Evolutionary conservation across 2,113 vertebrate species (phyloP).

Genomic region (Eudyptes chrysolophus): DNA sequence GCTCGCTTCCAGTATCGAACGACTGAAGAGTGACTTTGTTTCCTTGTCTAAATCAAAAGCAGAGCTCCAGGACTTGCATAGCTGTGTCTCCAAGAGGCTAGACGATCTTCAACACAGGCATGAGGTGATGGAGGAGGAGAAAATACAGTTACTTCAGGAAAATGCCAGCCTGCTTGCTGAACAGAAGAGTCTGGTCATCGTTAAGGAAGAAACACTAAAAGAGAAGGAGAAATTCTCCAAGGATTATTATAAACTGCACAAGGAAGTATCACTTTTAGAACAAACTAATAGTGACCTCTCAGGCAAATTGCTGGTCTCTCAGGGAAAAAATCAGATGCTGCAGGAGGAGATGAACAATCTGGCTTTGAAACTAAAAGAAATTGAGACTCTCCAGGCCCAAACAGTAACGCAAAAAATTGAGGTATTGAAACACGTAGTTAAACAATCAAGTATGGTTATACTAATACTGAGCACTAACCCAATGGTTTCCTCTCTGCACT

Average conservation of each 20-base stretch:
- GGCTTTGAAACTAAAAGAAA: slow-evolving; percentile 79
- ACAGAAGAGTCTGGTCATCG: slow-evolving; percentile 48
- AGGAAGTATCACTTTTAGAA: slow-evolving; percentile 64
- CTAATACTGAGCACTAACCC: slow-evolving; percentile 75
- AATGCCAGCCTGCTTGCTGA: slow-evolving; percentile 57
- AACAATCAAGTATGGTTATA: neutral
- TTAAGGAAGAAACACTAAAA: slow-evolving; percentile 48
- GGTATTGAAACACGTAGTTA: slow-evolving; percentile 69
- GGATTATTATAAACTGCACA: slow-evolving; percentile 50
- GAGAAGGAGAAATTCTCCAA: slow-evolving; percentile 67
- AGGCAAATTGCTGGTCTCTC: slow-evolving; percentile 69
- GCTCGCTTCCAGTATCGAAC: slow-evolving; percentile 70
- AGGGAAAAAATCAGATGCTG: slow-evolving; percentile 76
- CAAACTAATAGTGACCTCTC: slow-evolving; percentile 72
- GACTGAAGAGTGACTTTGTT: slow-evolving; percentile 67
- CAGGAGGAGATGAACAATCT: slow-evolving; percentile 81
- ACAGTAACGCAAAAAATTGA: slow-evolving; percentile 85
- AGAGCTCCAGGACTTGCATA: slow-evolving; percentile 66
- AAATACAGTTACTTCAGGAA: slow-evolving; percentile 53
- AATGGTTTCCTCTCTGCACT: slow-evolving; percentile 56
- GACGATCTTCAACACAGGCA: slow-evolving; percentile 65
- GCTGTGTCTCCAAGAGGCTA: slow-evolving; percentile 68
- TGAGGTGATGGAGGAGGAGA: slow-evolving; percentile 64
- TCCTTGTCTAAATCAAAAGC: slow-evolving; percentile 72
- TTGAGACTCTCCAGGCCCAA: slow-evolving; percentile 82